Evolutionary conservation across 30 jellyfish, hydroid and myxozoan genomes (phyloP), one percentile per base, ranked within the genome.

Genomic region (Clytia hemisphaerica): DNA sequence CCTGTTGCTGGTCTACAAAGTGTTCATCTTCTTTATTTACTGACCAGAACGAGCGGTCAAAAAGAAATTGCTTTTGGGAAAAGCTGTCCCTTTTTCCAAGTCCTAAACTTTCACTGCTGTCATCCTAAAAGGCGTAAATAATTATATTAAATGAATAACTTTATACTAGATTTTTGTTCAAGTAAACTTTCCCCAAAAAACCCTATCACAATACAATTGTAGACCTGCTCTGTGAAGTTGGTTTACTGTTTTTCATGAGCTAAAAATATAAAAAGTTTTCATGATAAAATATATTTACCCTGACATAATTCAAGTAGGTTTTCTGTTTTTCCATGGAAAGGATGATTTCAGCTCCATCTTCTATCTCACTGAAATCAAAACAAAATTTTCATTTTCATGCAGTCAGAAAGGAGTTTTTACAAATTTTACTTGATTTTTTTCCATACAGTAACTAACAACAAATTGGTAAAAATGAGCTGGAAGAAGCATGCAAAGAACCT

Each of bases 11-110:
- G n/a, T 44, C 66, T 10, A 83, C 84, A 53, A 27, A 86, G 40
- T 73, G 65, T 21, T 72, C 72, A 50, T 70, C 83, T 7, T 78
- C 70, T 38, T 75, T 80, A 30, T 81, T 46, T 2, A 77, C 93
- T 31, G 96, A 86, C 96, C 96, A 86, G 45, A 71, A 86, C 26
- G 93, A 79, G 32, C 62, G 59, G 67, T 86, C 92, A 62, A 77
- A 86, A 0, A 37, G 7, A 46, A 86, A 86, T 15, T 77, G 79
- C 64, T 73, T 74, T 57, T 71, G 83, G 48, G 78, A 59, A 77
- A 61, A 63, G 4, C 77, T 82, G 30, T 73, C 65, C 36, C 75
- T 69, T n/a, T n/a, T n/a, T n/a, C n/a, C n/a, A n/a, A n/a, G n/a
- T n/a, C n/a, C n/a, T n/a, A n/a, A n/a, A n/a, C n/a, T 45, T 3